Base-by-base conservation (phyloP, 2,113 vertebrate species). In the Fregata magnificens region DNA sequence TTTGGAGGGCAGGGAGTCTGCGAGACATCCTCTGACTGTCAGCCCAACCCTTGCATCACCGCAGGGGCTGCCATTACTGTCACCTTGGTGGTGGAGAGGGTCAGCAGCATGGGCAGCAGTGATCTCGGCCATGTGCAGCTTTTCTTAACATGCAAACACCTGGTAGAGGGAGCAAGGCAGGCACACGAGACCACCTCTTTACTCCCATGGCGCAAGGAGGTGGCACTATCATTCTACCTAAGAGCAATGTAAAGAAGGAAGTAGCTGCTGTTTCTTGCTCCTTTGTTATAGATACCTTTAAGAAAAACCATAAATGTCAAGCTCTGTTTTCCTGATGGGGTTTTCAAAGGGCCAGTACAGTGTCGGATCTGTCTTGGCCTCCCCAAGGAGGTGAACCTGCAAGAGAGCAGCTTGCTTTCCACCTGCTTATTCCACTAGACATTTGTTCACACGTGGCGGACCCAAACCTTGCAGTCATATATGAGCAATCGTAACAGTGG, bases 81-180 rank as follows among this genome's bases (percentile, higher is more conserved):
- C 56, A 14, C 44, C 29, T 3, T 6, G 9, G 40, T 58, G 47
- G n/a, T 58, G 49, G 31, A 36, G 61, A 40, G 34, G 20, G 10
- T 13, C 38, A 9, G 26, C 6, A 4, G 16, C 3, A 1, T 0
- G 25, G 22, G 22, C 28, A 81, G 16, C 15, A 15, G 19, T 4
- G 21, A 58, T 18, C 42, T 47, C 2, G 2, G 55, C 36, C 59
- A 19, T 2, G 5, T 11, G 19, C 24, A 38, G 36, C 59, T 79
- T 44, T 82, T 29, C 22, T 58, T 36, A 26, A 20, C 1, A 0
- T 17, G 53, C 49, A 58, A 25, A 26, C 11, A 9, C 5, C 34
- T 8, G 47, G 32, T 6, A 21, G 26, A 21, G 22, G 40, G 47
- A 73, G 29, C 36, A 67, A 88, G 55, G 25, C 42, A 13, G 45